phyloP scores from a whole-genome alignment of 2,113 vertebrate genomes.

The Ammospiza caudacuta region DNA sequence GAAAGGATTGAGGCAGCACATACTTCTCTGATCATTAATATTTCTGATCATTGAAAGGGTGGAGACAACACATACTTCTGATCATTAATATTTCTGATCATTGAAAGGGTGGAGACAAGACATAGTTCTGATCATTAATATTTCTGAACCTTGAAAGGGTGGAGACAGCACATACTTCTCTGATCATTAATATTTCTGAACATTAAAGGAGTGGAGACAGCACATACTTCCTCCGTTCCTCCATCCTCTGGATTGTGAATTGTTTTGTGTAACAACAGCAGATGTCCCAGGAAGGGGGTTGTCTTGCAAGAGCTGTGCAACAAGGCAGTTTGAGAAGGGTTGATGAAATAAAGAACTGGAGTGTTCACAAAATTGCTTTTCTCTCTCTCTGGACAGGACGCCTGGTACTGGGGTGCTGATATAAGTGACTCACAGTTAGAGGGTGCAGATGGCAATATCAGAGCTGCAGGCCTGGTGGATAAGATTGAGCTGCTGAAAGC shows the following conservation, averaged over 20 bases:
- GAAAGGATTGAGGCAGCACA: neutral
- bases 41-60: neutral
- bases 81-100: neutral
- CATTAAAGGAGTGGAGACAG: neutral
- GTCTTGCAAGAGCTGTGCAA: neutral
- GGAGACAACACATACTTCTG: neutral
- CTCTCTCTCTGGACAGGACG: slow-evolving; percentile 69
- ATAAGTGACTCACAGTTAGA: slow-evolving; percentile 82
- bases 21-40: too few species aligned
- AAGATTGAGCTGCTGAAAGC: slow-evolving; percentile 82
- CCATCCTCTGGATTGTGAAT: neutral
- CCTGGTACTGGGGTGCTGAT: slow-evolving; percentile 84
- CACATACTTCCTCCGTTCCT: rapidly evolving
- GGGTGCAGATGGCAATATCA: slow-evolving; percentile 81
- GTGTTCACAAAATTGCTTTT: neutral
- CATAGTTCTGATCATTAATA: too few species aligned
- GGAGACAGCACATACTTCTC: neutral
- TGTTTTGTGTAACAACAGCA: neutral
- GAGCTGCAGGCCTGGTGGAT: slow-evolving; percentile 73
- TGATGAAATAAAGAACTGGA: neutral
- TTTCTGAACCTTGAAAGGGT: too few species aligned
- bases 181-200: neutral
- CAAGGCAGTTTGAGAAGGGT: neutral
- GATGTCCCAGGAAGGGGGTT: neutral
- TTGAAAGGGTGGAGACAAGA: neutral